Evolutionary conservation across 2,888 invertebrate species (phyloP).

Genomic region (Macroteleia sp.): DNA sequence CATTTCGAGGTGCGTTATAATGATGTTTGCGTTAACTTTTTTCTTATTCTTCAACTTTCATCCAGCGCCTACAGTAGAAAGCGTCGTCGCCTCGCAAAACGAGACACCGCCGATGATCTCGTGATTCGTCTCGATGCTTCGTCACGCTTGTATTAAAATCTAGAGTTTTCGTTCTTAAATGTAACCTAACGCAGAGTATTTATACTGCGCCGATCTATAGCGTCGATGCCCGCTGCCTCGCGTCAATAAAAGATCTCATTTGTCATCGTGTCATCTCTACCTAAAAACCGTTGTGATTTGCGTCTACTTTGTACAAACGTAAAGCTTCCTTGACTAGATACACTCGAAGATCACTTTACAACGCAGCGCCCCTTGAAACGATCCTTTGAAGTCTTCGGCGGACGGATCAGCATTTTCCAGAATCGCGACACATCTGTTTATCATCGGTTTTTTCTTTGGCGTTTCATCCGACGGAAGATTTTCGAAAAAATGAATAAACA

Average conservation of each 20-base stretch:
- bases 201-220: constrained; percentile 52
- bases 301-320: constrained; percentile 64
- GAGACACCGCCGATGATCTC: constrained; percentile 40
- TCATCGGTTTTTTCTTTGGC: constrained; percentile 28
- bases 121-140: constrained; percentile 32
- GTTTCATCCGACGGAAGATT: constrained; percentile 17
- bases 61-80: constrained; percentile 48
- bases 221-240: constrained; percentile 54
- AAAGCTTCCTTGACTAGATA: constrained; percentile 65
- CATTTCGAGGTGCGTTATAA: constrained; percentile 6
- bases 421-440: constrained; percentile 1
- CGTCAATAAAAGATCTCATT: constrained; percentile 34
- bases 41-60: background rate
- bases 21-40: background rate
- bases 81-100: constrained; percentile 49
- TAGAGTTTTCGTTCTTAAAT: constrained; percentile 50
- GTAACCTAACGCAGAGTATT: constrained; percentile 60
- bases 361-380: constrained; percentile 30
- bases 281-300: constrained; percentile 47
- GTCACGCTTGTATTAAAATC: constrained; percentile 47
- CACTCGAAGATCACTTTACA: constrained; percentile 61
- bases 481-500: background rate
- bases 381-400: constrained; percentile 28
- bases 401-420: constrained; percentile 41
- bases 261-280: constrained; percentile 34